Evolutionary conservation across 92 coral and sea anemone genomes (phyloP), one percentile per base, ranked within the genome.

Genomic region (Epizoanthus illoricatus): DNA sequence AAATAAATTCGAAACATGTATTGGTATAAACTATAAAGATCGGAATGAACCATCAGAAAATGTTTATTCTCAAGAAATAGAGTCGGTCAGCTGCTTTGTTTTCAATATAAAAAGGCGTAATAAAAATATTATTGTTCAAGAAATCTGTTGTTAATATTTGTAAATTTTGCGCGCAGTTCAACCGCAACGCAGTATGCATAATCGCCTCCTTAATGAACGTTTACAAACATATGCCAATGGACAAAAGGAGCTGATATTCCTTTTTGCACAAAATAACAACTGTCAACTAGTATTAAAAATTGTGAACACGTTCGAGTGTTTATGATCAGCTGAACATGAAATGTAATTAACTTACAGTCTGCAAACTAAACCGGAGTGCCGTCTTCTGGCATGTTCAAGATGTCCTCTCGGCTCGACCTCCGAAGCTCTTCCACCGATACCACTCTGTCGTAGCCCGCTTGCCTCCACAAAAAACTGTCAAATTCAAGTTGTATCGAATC

Each of bases 361-460:
- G 10, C 19, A 71, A 20, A 13, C 59, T 78, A 78, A 5, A 78
- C 82, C 54, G 82, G 82, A 21, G 82, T 78, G 4, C 82, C 82
- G 16, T 78, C 39, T 45, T 78, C 82, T n/a, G 82, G 82, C 21
- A 78, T 78, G 19, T 78, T 59, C 60, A 78, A 78, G 43, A 78
- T 78, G 69, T 78, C 65, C 59, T 78, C 82, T 7, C 56, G 82
- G 54, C 82, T 78, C 21, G 82, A 78, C 42, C 52, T 62, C 49
- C 71, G 61, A 13, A 78, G 82, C 71, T 78, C 82, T 66, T 78
- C 82, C n/a, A 63, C 71, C 49, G 82, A 63, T 70, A 78, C 58
- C 5, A 78, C 61, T 7, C 17, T 78, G 36, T 78, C 82, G 43
- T 78, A 78, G 21, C 82, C 82, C 4, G 71, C 20, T 62, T 78